Conservation (phyloP, 1,140 invertebrate species). For the Drosophila serrata region DNA sequence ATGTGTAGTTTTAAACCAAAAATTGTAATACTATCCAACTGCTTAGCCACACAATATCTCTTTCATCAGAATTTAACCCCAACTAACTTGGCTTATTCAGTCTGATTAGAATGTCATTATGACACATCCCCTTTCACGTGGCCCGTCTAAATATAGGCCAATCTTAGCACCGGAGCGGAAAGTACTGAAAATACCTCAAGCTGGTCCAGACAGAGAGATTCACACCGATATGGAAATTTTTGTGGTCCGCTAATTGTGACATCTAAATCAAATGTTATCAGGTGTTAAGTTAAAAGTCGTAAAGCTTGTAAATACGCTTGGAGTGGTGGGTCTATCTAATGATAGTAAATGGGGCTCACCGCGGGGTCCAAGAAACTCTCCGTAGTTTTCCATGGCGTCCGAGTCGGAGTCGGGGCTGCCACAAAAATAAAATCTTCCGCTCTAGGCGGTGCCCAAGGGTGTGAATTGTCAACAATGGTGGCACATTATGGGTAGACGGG, state of each 20-base stretch:
- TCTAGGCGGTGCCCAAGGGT: slow-evolving; percentile 31
- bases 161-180: slow-evolving; percentile 13
- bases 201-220: slow-evolving; percentile 31
- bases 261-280: slow-evolving; percentile 78
- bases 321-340: slow-evolving; percentile 26
- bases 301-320: slow-evolving; percentile 59
- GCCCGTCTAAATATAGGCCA: slow-evolving; percentile 42
- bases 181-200: slow-evolving; percentile 9
- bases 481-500: slow-evolving; percentile 4
- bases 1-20: too few relatives aligned
- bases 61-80: neutral
- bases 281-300: slow-evolving; percentile 77
- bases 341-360: slow-evolving; percentile 36
- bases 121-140: slow-evolving; percentile 18
- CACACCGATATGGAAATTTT: slow-evolving; percentile 69
- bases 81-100: slow-evolving; percentile 5
- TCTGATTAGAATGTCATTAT: slow-evolving; percentile 38
- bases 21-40: neutral
- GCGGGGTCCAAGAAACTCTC: slow-evolving; percentile 30
- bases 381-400: slow-evolving; percentile 61
- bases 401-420: slow-evolving; percentile 26
- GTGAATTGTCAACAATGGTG: slow-evolving; percentile 44
- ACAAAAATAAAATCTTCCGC: slow-evolving; percentile 58
- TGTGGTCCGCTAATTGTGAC: slow-evolving; percentile 67
- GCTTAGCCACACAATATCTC: neutral